Base-by-base conservation (phyloP, 2,888 invertebrate genomes). In the Drosophila neonasuta region DNA sequence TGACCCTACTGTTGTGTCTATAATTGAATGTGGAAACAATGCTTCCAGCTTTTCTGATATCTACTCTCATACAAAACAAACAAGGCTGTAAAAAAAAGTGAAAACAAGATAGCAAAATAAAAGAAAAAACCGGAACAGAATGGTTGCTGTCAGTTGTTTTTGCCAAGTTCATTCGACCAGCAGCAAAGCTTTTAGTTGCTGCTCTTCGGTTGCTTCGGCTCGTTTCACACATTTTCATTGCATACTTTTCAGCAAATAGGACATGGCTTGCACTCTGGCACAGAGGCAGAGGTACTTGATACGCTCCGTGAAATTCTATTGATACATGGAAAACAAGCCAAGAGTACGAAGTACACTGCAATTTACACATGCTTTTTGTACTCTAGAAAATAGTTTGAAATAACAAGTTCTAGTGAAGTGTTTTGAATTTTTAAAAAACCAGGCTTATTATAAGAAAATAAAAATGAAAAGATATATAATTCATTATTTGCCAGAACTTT, bases 241-340 rank as follows among this genome's bases (percentile, higher is more conserved):
- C 77, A 72, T 68, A 74, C 74, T 61, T 68, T 60, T 48, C 42
- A 52, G 52, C 48, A 45, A 52, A 68, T 34, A 46, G 58, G 32
- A 49, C 20, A 41, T 32, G 49, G 20, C 20, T 41, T 17, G 30
- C 32, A 70, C 54, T 44, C 49, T 62, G 70, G 71, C 66, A 63
- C 64, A 60, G 73, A 64, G 75, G 71, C 66, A 63, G 68, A 60
- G 73, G 78, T 52, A 67, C 61, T 71, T 77, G 65, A 71, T 68
- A 78, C 71, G 74, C 78, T 74, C 62, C 76, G 71, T 78, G 80
- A 68, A 71, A 67, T 68, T 76, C 80, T 78, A 80, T 80, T 80
- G 71, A 70, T 57, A 50, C 50, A 39, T 32, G 11, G 13, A 17
- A 32, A 55, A 41, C 39, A 13, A 41, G 7, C 39, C 39, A 41